Evolutionary conservation across 1,140 invertebrate genomes (phyloP).

Genomic region (Streblospio benedicti): DNA sequence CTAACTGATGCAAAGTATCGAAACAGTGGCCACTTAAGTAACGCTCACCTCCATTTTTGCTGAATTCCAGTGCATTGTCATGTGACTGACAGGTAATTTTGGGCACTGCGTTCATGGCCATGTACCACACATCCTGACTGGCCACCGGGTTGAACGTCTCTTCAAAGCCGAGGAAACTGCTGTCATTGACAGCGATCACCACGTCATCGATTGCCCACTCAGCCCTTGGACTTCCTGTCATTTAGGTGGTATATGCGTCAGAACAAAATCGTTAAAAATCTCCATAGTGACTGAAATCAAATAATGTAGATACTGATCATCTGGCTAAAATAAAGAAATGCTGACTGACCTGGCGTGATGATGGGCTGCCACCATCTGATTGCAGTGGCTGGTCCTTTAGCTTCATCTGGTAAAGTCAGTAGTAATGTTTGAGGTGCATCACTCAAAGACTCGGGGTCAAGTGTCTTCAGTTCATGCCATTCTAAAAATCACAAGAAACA

Average conservation of each 20-base stretch:
- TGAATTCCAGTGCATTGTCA: slow-evolving; percentile 41
- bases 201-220: slow-evolving; percentile 47
- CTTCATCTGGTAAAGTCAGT: slow-evolving; percentile 37
- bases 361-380: slow-evolving; percentile 49
- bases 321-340: neutral
- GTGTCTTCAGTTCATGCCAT: slow-evolving; percentile 39
- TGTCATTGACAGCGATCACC: slow-evolving; percentile 43
- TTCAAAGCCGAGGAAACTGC: slow-evolving; percentile 37
- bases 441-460: slow-evolving; percentile 38
- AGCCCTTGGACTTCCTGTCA: slow-evolving; percentile 33
- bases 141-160: slow-evolving; percentile 42
- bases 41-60: slow-evolving; percentile 35
- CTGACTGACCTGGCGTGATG: neutral
- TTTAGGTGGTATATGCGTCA: neutral
- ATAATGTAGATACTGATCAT: too few species aligned
- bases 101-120: slow-evolving; percentile 39
- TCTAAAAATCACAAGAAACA: too few species aligned
- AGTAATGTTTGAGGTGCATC: slow-evolving; percentile 31
- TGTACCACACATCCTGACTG: slow-evolving; percentile 37
- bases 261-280: neutral
- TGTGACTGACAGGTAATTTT: slow-evolving; percentile 37
- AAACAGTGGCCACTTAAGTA: too few species aligned
- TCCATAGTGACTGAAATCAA: too few species aligned
- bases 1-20: too few species aligned
- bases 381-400: slow-evolving; percentile 40